Conservation (phyloP, 2,113 vertebrate species). For the Phodopus roborovskii region DNA sequence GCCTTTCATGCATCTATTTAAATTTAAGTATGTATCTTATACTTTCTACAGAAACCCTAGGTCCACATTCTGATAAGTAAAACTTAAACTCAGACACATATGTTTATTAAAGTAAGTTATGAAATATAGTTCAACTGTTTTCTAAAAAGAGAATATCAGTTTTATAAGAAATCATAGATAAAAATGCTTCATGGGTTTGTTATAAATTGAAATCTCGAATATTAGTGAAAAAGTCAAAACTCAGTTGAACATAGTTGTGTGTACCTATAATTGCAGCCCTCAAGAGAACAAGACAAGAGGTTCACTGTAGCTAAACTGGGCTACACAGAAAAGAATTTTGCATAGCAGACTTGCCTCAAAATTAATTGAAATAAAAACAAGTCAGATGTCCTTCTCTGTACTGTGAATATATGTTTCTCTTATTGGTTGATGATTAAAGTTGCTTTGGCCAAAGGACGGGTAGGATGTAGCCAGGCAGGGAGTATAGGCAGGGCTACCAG, state of each 20-base stretch:
- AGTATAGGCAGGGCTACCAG: too few relatives aligned
- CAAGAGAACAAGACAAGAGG: background rate
- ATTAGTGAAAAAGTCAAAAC: background rate
- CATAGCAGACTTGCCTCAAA: background rate
- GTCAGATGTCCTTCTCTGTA: background rate
- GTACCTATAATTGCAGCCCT: background rate
- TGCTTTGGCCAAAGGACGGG: too few relatives aligned
- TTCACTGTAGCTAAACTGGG: background rate
- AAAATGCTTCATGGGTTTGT: background rate
- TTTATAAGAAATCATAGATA: background rate
- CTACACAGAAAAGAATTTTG: background rate
- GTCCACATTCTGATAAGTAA: background rate
- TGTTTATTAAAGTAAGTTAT: background rate
- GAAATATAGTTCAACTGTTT: background rate
- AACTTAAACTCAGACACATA: background rate
- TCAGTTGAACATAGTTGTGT: background rate
- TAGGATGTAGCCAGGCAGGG: too few relatives aligned
- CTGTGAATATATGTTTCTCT: too few relatives aligned
- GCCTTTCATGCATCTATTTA: background rate
- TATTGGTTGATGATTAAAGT: too few relatives aligned
- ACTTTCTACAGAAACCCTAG: background rate
- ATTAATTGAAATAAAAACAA: background rate
- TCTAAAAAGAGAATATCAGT: background rate
- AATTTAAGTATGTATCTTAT: background rate
- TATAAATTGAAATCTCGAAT: background rate